Percentiles rank a stretch among this genome's conserved stretches.
phyloP scores from a whole-genome alignment of 2,113 vertebrate genomes.

The Tapirus terrestris region DNA sequence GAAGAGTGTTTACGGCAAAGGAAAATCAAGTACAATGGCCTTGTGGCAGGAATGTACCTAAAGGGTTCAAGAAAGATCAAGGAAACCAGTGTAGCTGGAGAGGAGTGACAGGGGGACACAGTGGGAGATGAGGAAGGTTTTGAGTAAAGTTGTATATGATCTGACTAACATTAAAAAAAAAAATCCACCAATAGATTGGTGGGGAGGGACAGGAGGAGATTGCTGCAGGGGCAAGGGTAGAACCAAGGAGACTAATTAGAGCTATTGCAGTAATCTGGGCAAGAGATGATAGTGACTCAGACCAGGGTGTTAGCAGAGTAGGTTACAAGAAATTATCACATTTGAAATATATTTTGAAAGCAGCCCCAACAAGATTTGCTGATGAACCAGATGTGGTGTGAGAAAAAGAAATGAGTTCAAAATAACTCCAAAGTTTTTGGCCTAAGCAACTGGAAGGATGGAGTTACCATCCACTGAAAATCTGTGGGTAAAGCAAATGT shows the following conservation, averaged over 20 bases:
- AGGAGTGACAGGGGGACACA: background rate
- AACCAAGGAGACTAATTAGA: background rate
- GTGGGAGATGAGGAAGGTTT: background rate
- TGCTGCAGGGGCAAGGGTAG: background rate
- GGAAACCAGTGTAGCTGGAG: background rate
- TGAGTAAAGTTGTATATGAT: background rate
- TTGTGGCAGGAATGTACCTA: background rate
- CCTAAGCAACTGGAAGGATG: background rate
- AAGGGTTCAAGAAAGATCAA: background rate
- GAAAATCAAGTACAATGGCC: background rate
- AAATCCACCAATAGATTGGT: background rate
- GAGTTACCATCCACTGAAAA: background rate
- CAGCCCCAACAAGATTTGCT: slow-evolving; percentile 3
- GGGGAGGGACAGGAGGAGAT: too few species aligned
- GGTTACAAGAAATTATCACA: background rate
- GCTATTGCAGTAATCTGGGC: background rate
- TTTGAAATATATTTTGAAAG: slow-evolving; percentile 4
- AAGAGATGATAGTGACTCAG: background rate
- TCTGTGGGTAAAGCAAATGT: background rate
- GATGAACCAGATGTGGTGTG: background rate
- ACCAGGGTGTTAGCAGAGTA: background rate
- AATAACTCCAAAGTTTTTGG: background rate
- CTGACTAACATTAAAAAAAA: background rate
- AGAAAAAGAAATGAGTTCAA: background rate
- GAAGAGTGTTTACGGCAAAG: background rate